Evolutionary conservation across 2,113 vertebrate genomes (phyloP).

Genomic region (Tylochromis polylepis): DNA sequence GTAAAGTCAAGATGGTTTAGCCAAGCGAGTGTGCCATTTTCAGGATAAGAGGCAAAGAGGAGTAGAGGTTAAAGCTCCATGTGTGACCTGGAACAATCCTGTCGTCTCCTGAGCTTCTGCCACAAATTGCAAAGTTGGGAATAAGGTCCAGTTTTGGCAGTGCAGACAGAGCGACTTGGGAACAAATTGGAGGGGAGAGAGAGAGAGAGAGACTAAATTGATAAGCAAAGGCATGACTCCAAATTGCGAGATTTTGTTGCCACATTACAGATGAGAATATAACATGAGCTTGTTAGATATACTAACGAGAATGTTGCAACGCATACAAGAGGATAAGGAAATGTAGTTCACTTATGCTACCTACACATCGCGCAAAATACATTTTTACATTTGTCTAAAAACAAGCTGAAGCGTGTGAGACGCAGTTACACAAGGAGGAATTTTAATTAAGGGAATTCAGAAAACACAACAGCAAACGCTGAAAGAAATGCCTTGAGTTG

Average conservation of each 20-base stretch:
- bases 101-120: constrained; percentile 13
- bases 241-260: neutral
- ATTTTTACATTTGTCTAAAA: neutral
- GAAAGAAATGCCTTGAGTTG: neutral
- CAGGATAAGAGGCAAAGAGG: constrained; percentile 5
- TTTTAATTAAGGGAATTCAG: constrained; percentile 23
- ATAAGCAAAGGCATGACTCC: neutral
- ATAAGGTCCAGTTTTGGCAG: neutral
- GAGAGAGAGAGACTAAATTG: neutral
- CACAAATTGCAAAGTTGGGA: neutral
- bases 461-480: neutral
- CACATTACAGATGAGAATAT: neutral
- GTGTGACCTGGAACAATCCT: constrained; percentile 41
- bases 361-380: neutral
- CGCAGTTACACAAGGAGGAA: neutral
- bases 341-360: neutral
- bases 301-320: neutral
- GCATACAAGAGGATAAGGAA: neutral
- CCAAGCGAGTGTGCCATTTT: constrained; percentile 6
- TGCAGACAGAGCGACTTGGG: neutral
- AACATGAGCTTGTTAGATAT: neutral
- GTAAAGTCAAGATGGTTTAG: constrained; percentile 21
- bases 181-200: neutral
- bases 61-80: constrained; percentile 25
- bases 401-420: neutral